Conservation (phyloP, 2,113 vertebrate genomes). For the Aviceda subcristata region DNA sequence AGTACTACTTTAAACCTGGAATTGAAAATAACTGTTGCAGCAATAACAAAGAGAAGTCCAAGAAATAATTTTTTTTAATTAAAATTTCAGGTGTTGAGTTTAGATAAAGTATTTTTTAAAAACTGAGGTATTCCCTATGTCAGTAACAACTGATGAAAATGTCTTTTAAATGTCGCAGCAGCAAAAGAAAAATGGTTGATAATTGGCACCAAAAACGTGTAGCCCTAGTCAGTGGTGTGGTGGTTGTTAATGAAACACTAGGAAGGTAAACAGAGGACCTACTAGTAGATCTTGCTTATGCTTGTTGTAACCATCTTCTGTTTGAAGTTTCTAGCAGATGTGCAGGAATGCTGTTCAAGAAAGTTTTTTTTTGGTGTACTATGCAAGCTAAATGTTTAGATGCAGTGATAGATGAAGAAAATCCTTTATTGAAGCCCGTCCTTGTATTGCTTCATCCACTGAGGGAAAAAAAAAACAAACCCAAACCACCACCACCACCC, state of each 20-base stretch:
- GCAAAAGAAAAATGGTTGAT: not conserved
- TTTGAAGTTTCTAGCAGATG: not conserved
- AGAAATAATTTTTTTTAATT: not conserved
- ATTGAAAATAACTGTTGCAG: slow-evolving; percentile 40
- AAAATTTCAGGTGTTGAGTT: slow-evolving; percentile 39
- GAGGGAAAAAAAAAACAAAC: not conserved
- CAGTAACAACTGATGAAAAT: slow-evolving; percentile 2
- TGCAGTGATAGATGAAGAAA: not conserved
- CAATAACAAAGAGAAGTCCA: slow-evolving; percentile 64
- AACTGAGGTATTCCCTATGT: slow-evolving; percentile 21
- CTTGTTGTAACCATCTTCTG: not conserved
- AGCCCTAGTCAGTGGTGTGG: slow-evolving; percentile 16
- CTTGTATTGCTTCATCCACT: not conserved
- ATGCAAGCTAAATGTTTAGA: slow-evolving; percentile 40
- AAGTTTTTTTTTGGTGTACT: slow-evolving; percentile 26
- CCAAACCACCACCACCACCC: not conserved
- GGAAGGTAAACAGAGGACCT: not conserved
- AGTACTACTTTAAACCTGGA: slow-evolving; percentile 32
- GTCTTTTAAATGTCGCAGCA: slow-evolving; percentile 44
- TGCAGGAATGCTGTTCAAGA: not conserved
- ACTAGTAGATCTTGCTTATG: not conserved
- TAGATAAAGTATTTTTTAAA: slow-evolving; percentile 27
- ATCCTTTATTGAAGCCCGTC: not conserved
- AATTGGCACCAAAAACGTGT: not conserved
- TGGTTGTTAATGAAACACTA: not conserved